Conservation (phyloP, 2,113 vertebrate genomes). For the Actenoides hombroni region DNA sequence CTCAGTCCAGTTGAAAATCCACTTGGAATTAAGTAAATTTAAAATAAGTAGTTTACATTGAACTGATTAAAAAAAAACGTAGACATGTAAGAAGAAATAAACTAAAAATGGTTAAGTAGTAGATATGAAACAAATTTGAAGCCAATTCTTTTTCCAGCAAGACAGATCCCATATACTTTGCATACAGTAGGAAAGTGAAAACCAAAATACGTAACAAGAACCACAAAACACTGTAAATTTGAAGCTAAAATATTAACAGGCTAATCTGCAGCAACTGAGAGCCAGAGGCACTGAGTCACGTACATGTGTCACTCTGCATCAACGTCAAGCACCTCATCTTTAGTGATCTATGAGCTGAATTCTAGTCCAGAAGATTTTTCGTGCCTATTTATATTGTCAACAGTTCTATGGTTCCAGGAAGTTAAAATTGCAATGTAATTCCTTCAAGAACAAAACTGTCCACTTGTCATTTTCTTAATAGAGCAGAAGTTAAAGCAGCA, state of each 20-base stretch:
- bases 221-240: background rate
- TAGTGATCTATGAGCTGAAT: background rate
- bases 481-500: background rate
- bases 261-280: background rate
- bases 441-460: background rate
- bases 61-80: background rate
- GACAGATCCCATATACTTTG: background rate
- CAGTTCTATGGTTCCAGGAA: background rate
- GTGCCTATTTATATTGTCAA: background rate
- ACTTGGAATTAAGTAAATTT: background rate
- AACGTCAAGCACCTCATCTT: background rate
- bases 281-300: background rate
- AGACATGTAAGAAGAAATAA: background rate
- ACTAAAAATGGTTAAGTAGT: background rate
- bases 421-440: background rate
- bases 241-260: background rate
- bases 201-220: background rate
- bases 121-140: background rate
- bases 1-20: background rate
- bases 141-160: background rate
- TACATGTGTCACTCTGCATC: background rate
- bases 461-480: background rate
- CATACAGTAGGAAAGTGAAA: background rate
- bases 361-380: background rate
- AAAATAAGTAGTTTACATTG: background rate